phyloP scores from a whole-genome alignment of 2,888 invertebrate genomes.

The Orgyia antiqua region DNA sequence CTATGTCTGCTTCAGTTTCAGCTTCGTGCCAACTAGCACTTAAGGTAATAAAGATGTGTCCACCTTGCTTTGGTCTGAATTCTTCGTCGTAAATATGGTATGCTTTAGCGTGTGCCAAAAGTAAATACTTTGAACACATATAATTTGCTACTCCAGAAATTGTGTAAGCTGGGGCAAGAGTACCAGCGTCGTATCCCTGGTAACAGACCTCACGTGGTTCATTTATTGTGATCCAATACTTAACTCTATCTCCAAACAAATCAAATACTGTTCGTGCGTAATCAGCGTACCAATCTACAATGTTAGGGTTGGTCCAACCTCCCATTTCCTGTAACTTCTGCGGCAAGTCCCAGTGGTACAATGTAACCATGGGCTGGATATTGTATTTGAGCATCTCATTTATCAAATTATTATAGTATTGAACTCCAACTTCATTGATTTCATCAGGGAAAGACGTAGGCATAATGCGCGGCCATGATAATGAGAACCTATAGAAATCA shows the following conservation, averaged over 20 bases:
- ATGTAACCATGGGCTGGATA: conserved; percentile 78
- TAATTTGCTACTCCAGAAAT: conserved; percentile 60
- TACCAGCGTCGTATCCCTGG: conserved; percentile 55
- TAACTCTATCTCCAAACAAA: conserved; percentile 64
- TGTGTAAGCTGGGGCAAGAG: conserved; percentile 40
- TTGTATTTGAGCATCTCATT: conserved; percentile 74
- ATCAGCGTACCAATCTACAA: conserved; percentile 62
- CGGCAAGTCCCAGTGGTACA: conserved; percentile 76
- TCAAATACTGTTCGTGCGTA: conserved; percentile 58
- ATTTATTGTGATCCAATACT: conserved; percentile 77
- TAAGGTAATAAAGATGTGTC: conserved; percentile 28
- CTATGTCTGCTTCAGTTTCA: conserved; percentile 57
- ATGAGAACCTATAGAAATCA: conserved; percentile 75
- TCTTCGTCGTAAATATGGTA: conserved; percentile 69
- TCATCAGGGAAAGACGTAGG: conserved; percentile 73
- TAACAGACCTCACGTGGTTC: conserved; percentile 61
- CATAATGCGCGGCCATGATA: conserved; percentile 81
- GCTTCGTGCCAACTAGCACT: conserved; percentile 54
- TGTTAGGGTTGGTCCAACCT: conserved; percentile 64
- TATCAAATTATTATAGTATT: conserved; percentile 64
- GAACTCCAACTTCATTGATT: conserved; percentile 69
- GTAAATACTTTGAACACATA: conserved; percentile 59
- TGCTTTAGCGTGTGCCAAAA: conserved; percentile 72
- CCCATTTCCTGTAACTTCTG: conserved; percentile 70
- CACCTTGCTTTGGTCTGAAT: conserved; percentile 45